Evolutionary conservation across 2,888 invertebrate species (phyloP).

Genomic region (Dolomedes plantarius): DNA sequence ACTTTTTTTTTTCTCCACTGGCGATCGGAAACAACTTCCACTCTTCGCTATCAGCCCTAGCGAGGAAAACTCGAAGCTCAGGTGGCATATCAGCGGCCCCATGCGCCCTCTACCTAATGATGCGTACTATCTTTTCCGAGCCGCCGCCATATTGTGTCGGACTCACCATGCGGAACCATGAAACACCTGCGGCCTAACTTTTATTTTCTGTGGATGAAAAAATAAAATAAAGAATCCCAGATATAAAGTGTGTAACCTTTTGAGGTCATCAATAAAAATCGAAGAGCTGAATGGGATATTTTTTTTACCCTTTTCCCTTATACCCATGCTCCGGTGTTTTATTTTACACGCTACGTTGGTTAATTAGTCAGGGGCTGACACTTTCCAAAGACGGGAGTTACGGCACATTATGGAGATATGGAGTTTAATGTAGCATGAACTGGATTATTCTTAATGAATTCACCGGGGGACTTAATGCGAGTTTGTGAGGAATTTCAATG

Average conservation of each 20-base stretch:
- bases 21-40: slow-evolving; percentile 28
- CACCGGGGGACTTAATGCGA: not conserved
- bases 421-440: slow-evolving; percentile 28
- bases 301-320: not conserved
- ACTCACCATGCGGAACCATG: slow-evolving; percentile 32
- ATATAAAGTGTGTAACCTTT: slow-evolving; percentile 43
- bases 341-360: not conserved
- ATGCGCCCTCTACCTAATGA: slow-evolving; percentile 34
- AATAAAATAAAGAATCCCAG: slow-evolving; percentile 23
- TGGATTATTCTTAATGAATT: slow-evolving; percentile 3
- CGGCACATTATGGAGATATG: slow-evolving; percentile 15
- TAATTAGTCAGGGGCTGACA: slow-evolving; percentile 20
- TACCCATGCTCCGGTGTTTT: not conserved
- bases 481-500: not conserved
- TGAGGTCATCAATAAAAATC: slow-evolving; percentile 38
- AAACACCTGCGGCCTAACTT: slow-evolving; percentile 39
- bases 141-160: slow-evolving; percentile 36
- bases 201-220: slow-evolving; percentile 25
- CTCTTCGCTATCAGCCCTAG: slow-evolving; percentile 23
- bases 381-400: not conserved
- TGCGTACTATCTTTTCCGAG: slow-evolving; percentile 24
- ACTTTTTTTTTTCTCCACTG: slow-evolving; percentile 1
- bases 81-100: slow-evolving; percentile 48
- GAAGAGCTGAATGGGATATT: not conserved
- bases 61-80: slow-evolving; percentile 35